Base-by-base conservation (phyloP, 2,888 invertebrate species). In the Phaedon cochleariae region DNA sequence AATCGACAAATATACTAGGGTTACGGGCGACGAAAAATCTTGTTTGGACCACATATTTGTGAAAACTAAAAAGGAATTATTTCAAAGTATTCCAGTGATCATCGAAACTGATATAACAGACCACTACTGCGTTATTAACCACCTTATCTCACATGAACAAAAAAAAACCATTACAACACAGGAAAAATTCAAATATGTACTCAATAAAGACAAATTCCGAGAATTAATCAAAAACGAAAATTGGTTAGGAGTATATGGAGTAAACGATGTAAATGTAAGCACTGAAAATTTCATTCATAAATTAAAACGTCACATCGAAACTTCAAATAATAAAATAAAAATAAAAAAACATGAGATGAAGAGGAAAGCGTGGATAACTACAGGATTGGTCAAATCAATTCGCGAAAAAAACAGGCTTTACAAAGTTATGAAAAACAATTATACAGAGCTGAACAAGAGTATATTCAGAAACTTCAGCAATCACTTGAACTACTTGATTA, bases 1-100 rank as follows among this genome's bases (percentile, higher is more conserved):
- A 6, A 51, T 51, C n/a, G 26, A 51, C 10, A 26, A 31, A n/a
- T 31, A 12, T 34, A 53, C 53, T 17, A 31, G 53, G 12, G 34
- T 10, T 10, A 12, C 18, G n/a, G 31, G 29, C 10, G 10, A 29
- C 20, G 31, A 31, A 18, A 53, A 53, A 29, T 51, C 51, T 22
- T 51, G 26, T n/a, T n/a, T 51, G 26, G 51, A 51, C 10, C 26
- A 51, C 26, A 51, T 51, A 51, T 51, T 51, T 10, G 22, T 51
- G 3, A 51, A 51, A 51, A 31, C 17, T 7, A 31, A 31, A 53
- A 4, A 31, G 12, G 3, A 5, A 1, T n/a, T 51, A 2, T 53
- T 31, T 17, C 7, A 29, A 1, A 53, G 31, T 6, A 29, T 29
- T 31, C 29, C 29, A 12, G 29, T 51, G 2, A n/a, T 51, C 21